Percentiles rank a stretch among this genome's conserved stretches.
Evolutionary conservation across 2,797 vertebrate genomes (phyloP).

Genomic region (Diceros bicornis): DNA sequence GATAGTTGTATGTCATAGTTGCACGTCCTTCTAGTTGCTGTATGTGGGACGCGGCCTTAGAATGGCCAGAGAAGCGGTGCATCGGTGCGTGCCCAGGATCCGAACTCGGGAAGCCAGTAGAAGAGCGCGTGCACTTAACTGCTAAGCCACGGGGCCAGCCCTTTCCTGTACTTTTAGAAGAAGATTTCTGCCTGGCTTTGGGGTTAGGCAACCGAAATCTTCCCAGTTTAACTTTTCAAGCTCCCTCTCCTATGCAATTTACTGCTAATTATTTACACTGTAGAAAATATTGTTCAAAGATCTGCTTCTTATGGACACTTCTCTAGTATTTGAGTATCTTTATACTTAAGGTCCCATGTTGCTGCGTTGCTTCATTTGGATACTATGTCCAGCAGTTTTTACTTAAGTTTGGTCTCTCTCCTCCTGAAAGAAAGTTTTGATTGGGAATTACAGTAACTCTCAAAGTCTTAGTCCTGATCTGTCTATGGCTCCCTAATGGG

Average conservation of each 20-base stretch:
- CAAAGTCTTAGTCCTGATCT: neutral
- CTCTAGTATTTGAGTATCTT: neutral
- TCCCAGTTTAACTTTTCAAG: neutral
- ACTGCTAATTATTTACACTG: neutral
- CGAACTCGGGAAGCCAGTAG: no score
- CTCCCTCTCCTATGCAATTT: neutral
- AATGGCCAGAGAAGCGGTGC: no score
- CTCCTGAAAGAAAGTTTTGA: neutral
- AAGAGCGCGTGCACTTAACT: no score
- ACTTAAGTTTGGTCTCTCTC: neutral
- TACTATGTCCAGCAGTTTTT: neutral
- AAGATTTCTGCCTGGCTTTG: neutral
- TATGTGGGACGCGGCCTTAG: no score
- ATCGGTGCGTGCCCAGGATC: no score
- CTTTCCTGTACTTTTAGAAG: neutral
- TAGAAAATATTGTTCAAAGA: neutral
- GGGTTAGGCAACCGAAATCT: neutral
- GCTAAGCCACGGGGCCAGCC: no score
- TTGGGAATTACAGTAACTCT: neutral
- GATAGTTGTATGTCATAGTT: no score
- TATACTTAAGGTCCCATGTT: neutral
- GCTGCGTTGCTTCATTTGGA: neutral
- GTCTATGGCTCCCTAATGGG: neutral
- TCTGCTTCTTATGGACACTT: neutral
- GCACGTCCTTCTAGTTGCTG: no score